phyloP scores from a whole-genome alignment of 2,797 vertebrate species.

The Dromococcyx pavoninus region DNA sequence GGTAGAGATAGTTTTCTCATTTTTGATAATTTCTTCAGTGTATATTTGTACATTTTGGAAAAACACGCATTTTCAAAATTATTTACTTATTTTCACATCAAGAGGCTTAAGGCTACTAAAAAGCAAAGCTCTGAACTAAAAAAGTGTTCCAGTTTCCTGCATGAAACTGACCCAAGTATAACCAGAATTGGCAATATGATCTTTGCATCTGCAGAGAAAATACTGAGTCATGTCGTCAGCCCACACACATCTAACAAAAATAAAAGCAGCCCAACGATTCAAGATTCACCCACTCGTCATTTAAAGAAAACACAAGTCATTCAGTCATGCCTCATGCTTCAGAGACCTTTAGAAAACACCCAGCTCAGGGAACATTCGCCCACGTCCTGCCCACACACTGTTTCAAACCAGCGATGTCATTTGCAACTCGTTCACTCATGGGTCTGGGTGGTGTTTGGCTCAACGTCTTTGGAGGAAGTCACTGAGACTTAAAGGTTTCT shows the following conservation, averaged over 20 bases:
- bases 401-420: background rate
- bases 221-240: constrained; percentile 81
- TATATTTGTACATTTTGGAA: background rate
- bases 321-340: constrained; percentile 52
- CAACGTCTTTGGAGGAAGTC: constrained; percentile 9
- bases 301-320: constrained; percentile 77
- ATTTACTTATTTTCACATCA: background rate
- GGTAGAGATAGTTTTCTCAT: background rate
- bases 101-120: background rate
- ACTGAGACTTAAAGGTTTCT: background rate
- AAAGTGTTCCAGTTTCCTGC: constrained; percentile 42
- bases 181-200: constrained; percentile 72
- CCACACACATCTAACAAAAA: constrained; percentile 76
- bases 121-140: constrained; percentile 48
- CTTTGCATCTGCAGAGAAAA: constrained; percentile 73
- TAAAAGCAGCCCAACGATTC: constrained; percentile 76
- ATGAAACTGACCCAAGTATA: constrained; percentile 66
- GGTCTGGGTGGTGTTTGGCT: background rate
- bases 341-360: constrained; percentile 70
- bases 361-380: constrained; percentile 52
- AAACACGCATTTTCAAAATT: background rate
- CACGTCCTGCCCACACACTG: background rate
- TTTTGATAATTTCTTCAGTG: background rate
- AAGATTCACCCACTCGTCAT: constrained; percentile 75
- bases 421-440: background rate